Base-by-base conservation (phyloP, 1,140 invertebrate genomes). In the Acyrthosiphon pisum region DNA sequence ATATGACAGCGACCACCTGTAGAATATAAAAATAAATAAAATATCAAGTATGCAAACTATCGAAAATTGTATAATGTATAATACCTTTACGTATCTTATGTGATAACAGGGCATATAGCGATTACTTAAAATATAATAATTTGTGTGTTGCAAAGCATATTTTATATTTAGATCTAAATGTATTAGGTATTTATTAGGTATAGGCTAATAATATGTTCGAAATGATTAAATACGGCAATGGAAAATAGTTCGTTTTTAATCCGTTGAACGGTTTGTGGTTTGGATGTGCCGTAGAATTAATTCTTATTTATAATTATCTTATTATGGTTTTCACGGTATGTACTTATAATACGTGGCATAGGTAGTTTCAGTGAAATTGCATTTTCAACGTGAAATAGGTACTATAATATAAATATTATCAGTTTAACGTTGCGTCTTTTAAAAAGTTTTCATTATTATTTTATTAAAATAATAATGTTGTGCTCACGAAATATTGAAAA, bases 1-100 rank as follows among this genome's bases (percentile, higher is more conserved):
- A 99, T 95, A 99, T 97, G 87, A 99, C 97, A 76, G 98, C 99
- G 95, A 99, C 98, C 94, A 99, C 97, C 99, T 99, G 97, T 93
- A 93, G 93, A 93, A 56, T 83, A 26, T 41, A 44, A 84, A 84
- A 41, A 6, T 0, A 37, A 83, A 83, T 37, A 23, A 18, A 41
- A 83, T 9, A 41, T 83, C 41, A 83, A 26, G 9, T 46, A 46
- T 37, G 37, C 41, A 37, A 30, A 30, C 30, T 26, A 2, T 8
- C 8, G 22, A 0, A 56, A 23, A 53, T 53, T 22, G 8, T 56
- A 56, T 7, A 56, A 26, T 26, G 56, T 20, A 53, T 50, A 50
- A 50, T 53, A 60, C 7, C 2, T 41, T 41, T 26, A 26, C 8
- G 7, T 60, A 60, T 60, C 30, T n/a, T 68, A 30, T 14, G 9